phyloP scores from a whole-genome alignment of 2,113 vertebrate species.

The Ophiodon elongatus region DNA sequence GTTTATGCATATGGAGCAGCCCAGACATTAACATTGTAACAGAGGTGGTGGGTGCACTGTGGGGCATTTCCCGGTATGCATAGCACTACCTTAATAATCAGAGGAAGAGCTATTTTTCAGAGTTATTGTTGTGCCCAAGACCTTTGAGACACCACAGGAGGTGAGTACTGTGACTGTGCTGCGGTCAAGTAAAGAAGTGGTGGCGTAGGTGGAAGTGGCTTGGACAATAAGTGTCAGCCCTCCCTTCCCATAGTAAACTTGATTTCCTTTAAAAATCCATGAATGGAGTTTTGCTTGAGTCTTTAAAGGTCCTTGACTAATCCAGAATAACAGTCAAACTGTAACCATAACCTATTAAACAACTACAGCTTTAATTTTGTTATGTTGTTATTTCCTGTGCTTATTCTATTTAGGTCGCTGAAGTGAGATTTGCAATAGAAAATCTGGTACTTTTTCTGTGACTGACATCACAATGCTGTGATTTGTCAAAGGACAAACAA shows the following conservation, averaged over 20 bases:
- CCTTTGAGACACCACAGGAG: slow-evolving; percentile 79
- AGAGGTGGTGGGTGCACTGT: slow-evolving; percentile 58
- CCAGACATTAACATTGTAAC: slow-evolving; percentile 59
- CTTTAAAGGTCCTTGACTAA: slow-evolving; percentile 67
- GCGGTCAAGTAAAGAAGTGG: slow-evolving; percentile 61
- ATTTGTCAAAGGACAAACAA: slow-evolving; percentile 42
- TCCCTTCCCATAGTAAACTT: slow-evolving; percentile 79
- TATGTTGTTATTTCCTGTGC: neutral
- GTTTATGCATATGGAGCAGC: slow-evolving; percentile 67
- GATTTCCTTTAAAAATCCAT: slow-evolving; percentile 75
- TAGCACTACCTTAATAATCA: slow-evolving; percentile 66
- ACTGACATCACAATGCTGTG: slow-evolving; percentile 38
- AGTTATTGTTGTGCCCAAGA: slow-evolving; percentile 72
- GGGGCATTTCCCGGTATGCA: slow-evolving; percentile 63
- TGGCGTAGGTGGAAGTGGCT: slow-evolving; percentile 77
- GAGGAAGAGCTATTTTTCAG: slow-evolving; percentile 78
- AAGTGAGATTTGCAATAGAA: slow-evolving; percentile 31
- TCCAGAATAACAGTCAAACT: slow-evolving; percentile 16
- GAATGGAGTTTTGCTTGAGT: slow-evolving; percentile 65
- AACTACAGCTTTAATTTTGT: neutral
- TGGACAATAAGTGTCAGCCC: slow-evolving; percentile 73
- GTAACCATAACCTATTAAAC: neutral
- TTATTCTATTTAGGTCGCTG: slow-evolving; percentile 16
- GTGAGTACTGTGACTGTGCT: slow-evolving; percentile 55
- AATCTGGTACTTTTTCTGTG: slow-evolving; percentile 17